Evolutionary conservation across 2,113 vertebrate genomes (phyloP), one percentile per base, ranked within the genome.

Genomic region (Pimephales promelas): DNA sequence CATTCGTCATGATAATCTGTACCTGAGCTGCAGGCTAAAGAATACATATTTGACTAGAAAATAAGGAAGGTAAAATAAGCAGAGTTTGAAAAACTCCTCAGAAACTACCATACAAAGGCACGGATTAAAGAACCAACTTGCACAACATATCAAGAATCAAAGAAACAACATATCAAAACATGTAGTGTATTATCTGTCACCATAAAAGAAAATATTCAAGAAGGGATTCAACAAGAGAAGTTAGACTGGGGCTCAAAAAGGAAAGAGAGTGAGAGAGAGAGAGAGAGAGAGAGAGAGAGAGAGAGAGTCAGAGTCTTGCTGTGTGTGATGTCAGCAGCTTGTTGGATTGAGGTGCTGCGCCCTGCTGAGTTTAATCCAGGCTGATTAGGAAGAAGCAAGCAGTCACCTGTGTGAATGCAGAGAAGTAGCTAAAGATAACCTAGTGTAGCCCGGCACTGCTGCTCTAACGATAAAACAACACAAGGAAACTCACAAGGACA

Each of bases 321-420:
- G 72, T 61, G n/a, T n/a, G 90, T 93, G 93, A 94, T 93, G 92
- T 94, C 93, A 95, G 85, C 75, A 74, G 90, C 90, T 92, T 94
- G 92, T 91, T 94, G 94, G 93, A 94, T 90, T 93, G 92, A 93
- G 91, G 88, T 92, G 89, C 92, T 90, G 89, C 89, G 91, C 93
- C 93, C 93, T 92, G 91, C 92, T 94, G 90, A 93, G 90, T 92
- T 90, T 88, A 93, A 93, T 94, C 94, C 79, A 85, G 89, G 87
- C 92, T 90, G 89, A 92, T 93, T 93, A 93, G 84, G 86, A 90
- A 90, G 92, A 85, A 81, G 90, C 89, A 88, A 92, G 84, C 92
- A 89, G 90, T 92, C 89, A 91, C 84, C 89, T 83, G 90, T 84
- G 88, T 84, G 72, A 64, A 52, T 26, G 10, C 78, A 28, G 13